Evolutionary conservation across 2,113 vertebrate genomes (phyloP), one percentile per base, ranked within the genome.

Genomic region (Verasper variegatus): DNA sequence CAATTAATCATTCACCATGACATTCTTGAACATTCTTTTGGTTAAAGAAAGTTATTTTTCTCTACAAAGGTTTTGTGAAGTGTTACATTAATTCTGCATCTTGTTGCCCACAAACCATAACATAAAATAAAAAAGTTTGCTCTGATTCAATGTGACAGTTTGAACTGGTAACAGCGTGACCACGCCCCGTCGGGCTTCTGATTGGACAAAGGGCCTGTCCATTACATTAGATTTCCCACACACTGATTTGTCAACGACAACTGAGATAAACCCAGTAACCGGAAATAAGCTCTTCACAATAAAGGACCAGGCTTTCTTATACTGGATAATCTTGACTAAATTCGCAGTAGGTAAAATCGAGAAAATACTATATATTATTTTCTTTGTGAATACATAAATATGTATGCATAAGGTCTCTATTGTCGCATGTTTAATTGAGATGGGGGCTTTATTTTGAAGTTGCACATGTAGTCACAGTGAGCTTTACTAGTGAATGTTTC

Each of bases 371-470:
- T 0, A 0, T 64, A 35, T 18, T 3, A 14, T 14, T 18, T 5
- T 26, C 47, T 35, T 0, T 37, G 21, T 62, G 0, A 47, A 35
- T 9, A 10, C 18, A 35, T 52, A 3, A 21, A 21, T n/a, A 2
- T 24, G 8, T 24, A 5, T 54, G 42, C 0, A 11, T 35, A 8
- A 12, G 8, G n/a, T 24, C 2, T n/a, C 9, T 9, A 10, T 49
- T 51, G 6, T 51, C 15, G 5, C 47, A 71, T 52, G 13, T 13
- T 10, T 9, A 20, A 4, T 37, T 5, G 13, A 20, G 54, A 37
- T 3, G 1, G 21, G 20, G 2, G 8, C 7, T 40, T 86, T 89
- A 83, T 85, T 89, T 61, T 90, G 86, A 85, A 90, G 13, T 24
- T 4, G 0, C 0, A 0, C 2, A 0, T 13, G 21, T 31, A 9